Percentiles rank a stretch among this genome's conserved stretches.
phyloP scores from a whole-genome alignment of 2,888 invertebrate species.

The Ametastegia equiseti region DNA sequence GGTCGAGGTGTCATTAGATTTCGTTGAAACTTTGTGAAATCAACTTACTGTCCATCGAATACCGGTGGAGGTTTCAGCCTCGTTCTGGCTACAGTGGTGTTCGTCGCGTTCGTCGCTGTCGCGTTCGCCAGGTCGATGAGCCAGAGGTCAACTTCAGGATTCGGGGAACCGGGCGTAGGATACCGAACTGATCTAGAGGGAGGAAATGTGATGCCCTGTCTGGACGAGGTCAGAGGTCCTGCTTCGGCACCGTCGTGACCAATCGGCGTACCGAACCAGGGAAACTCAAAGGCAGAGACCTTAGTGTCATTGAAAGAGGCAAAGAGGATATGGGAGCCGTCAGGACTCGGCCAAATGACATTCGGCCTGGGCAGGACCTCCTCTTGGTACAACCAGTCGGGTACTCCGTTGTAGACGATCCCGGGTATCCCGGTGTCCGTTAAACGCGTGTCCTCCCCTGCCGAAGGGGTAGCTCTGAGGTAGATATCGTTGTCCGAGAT shows the following conservation, averaged over 20 bases:
- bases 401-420: slow-evolving; percentile 92
- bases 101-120: slow-evolving; percentile 51
- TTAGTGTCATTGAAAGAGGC: slow-evolving; percentile 90
- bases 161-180: slow-evolving; percentile 92
- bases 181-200: slow-evolving; percentile 88
- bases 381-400: slow-evolving; percentile 99
- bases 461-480: slow-evolving; percentile 85
- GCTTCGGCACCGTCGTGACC: slow-evolving; percentile 77
- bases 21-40: not conserved
- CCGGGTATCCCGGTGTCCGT: slow-evolving; percentile 89
- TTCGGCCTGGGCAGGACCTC: slow-evolving; percentile 90
- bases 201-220: slow-evolving; percentile 86
- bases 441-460: slow-evolving; percentile 81
- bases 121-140: slow-evolving; percentile 85
- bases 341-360: slow-evolving; percentile 90
- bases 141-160: slow-evolving; percentile 91
- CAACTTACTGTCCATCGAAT: slow-evolving; percentile 89
- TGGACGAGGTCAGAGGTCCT: slow-evolving; percentile 76
- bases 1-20: too few species aligned
- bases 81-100: slow-evolving; percentile 54
- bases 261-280: slow-evolving; percentile 85
- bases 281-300: slow-evolving; percentile 78
- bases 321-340: slow-evolving; percentile 90
- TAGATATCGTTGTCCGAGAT: slow-evolving; percentile 94
- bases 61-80: slow-evolving; percentile 84